phyloP scores from a whole-genome alignment of 1,140 invertebrate species.

The Asobara japonica region DNA sequence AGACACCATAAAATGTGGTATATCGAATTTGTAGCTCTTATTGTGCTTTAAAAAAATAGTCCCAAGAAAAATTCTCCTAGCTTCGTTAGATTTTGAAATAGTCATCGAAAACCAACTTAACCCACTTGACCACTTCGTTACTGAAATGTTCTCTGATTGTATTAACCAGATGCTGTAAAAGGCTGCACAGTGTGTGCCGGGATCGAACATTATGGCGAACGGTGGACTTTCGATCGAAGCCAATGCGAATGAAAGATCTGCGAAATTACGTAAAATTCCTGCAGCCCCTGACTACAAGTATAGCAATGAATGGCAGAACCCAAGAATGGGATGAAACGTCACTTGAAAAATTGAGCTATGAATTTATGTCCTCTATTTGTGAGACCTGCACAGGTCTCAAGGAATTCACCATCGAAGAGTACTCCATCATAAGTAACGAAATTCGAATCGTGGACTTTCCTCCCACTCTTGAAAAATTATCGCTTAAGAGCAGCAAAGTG shows the following conservation, averaged over 20 bases:
- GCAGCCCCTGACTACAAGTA: constrained; percentile 59
- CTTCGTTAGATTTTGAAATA: constrained; percentile 2
- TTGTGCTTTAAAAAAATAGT: too few species aligned
- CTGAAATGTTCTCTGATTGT: too few species aligned
- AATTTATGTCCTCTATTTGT: constrained; percentile 52
- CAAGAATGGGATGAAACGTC: constrained; percentile 17
- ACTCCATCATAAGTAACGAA: constrained; percentile 64
- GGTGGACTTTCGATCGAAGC: constrained; percentile 62
- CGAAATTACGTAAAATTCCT: constrained; percentile 61
- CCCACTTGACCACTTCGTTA: too few species aligned
- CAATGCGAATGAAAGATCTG: constrained; percentile 59
- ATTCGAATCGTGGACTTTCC: constrained; percentile 70
- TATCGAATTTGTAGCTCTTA: too few species aligned
- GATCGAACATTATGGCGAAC: constrained; percentile 68
- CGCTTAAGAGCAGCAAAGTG: constrained; percentile 69
- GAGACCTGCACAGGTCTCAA: constrained; percentile 55
- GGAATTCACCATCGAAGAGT: constrained; percentile 66
- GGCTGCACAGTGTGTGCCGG: constrained; percentile 60
- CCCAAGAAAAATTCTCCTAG: too few species aligned
- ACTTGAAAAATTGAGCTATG: constrained; percentile 38
- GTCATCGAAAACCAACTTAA: not conserved
- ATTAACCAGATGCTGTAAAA: constrained; percentile 61
- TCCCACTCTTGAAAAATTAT: constrained; percentile 65
- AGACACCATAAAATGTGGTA: too few species aligned
- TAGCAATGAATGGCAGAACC: constrained; percentile 60